Evolutionary conservation across 2,113 vertebrate species (phyloP).

Genomic region (Paramisgurnus dabryanus): DNA sequence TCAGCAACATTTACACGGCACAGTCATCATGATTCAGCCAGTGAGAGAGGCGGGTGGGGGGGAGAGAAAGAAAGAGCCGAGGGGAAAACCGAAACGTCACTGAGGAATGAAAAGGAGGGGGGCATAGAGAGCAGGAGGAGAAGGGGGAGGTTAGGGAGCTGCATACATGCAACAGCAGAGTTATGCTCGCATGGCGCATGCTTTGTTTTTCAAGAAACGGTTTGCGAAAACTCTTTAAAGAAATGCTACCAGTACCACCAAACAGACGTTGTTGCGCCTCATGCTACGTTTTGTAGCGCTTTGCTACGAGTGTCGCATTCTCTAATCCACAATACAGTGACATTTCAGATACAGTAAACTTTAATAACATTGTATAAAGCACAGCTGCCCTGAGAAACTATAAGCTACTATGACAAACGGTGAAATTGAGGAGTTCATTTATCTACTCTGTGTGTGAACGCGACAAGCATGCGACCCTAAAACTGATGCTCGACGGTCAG

Average conservation of each 20-base stretch:
- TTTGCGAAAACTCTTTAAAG: too few species aligned
- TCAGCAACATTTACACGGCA: constrained; percentile 40
- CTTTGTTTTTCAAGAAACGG: neutral
- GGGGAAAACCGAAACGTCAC: constrained; percentile 56
- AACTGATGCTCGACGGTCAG: neutral
- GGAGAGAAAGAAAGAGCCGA: neutral
- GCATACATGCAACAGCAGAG: neutral
- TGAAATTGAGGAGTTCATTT: neutral
- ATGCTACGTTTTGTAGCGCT: too few species aligned
- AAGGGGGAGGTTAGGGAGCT: neutral
- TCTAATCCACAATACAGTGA: neutral
- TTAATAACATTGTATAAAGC: neutral
- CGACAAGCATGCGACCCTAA: neutral
- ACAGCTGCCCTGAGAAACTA: neutral
- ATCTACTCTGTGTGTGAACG: neutral
- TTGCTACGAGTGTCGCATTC: too few species aligned
- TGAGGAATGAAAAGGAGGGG: constrained; percentile 37
- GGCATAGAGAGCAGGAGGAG: neutral
- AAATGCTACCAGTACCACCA: too few species aligned
- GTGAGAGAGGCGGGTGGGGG: neutral
- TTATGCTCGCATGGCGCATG: neutral
- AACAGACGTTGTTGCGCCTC: too few species aligned
- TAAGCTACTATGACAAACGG: neutral
- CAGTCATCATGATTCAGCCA: constrained; percentile 53
- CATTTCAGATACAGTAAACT: neutral